Evolutionary conservation across 2,113 vertebrate genomes (phyloP).

Genomic region (Sceloporus undulatus): DNA sequence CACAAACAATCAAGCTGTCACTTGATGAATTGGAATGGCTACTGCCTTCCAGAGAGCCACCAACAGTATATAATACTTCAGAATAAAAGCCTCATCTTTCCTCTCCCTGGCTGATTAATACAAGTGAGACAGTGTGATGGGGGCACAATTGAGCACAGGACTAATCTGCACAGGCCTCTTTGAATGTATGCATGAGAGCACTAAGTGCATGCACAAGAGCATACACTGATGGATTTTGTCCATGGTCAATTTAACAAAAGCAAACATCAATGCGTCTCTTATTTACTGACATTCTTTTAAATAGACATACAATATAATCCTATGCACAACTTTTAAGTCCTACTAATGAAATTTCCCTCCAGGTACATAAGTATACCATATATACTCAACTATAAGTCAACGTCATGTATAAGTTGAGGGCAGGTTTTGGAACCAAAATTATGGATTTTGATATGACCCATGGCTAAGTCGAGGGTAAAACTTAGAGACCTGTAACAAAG

Average conservation of each 20-base stretch:
- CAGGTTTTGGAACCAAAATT: too few species aligned
- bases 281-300: background rate
- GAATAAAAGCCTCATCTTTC: background rate
- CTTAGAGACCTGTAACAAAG: too few species aligned
- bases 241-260: slow-evolving; percentile 12
- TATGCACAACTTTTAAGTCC: background rate
- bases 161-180: background rate
- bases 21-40: background rate
- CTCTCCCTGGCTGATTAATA: background rate
- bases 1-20: slow-evolving; percentile 4
- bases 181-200: background rate
- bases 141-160: background rate
- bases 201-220: background rate
- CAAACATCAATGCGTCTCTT: background rate
- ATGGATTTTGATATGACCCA: too few species aligned
- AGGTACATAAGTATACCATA: background rate
- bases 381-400: too few species aligned
- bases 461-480: too few species aligned
- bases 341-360: background rate
- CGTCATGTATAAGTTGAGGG: too few species aligned
- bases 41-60: accelerated
- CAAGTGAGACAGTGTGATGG: background rate
- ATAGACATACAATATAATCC: background rate
- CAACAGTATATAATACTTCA: slow-evolving; percentile 13
- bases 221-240: background rate